phyloP scores from a whole-genome alignment of 2,797 vertebrate species.

The Tapirus indicus region DNA sequence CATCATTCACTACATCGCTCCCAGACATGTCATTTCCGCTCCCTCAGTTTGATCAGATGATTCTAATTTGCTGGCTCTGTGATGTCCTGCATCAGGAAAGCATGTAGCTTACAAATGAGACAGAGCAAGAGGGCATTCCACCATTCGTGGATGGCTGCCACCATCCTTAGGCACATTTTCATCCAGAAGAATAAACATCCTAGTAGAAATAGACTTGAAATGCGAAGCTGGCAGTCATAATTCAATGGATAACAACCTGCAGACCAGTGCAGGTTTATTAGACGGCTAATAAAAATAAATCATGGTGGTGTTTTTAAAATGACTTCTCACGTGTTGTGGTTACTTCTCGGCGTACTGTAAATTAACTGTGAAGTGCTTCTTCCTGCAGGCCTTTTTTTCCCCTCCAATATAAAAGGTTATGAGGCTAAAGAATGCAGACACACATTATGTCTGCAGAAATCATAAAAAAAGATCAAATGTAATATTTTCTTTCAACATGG shows the following conservation, averaged over 20 bases:
- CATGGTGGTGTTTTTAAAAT: slow-evolving; percentile 65
- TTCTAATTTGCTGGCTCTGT: not conserved
- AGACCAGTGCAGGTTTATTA: slow-evolving; percentile 77
- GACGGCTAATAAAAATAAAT: slow-evolving; percentile 83
- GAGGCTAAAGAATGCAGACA: slow-evolving; percentile 87
- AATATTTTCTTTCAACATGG: slow-evolving; percentile 88
- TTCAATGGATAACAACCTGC: slow-evolving; percentile 56
- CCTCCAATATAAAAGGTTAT: slow-evolving; percentile 81
- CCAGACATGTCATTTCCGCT: fast-evolving
- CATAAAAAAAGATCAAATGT: slow-evolving; percentile 89
- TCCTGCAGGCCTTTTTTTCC: slow-evolving; percentile 78
- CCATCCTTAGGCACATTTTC: not conserved
- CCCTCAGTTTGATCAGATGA: fast-evolving
- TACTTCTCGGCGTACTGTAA: slow-evolving; percentile 80
- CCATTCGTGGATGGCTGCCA: fast-evolving
- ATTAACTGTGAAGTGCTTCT: slow-evolving; percentile 81
- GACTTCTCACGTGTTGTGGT: slow-evolving; percentile 74
- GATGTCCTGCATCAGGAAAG: not conserved
- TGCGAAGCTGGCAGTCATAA: slow-evolving; percentile 36
- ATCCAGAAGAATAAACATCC: slow-evolving; percentile 40
- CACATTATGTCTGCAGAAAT: slow-evolving; percentile 87
- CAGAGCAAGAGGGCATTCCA: fast-evolving
- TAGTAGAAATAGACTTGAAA: slow-evolving; percentile 52
- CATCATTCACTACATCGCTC: fast-evolving
- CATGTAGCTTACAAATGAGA: fast-evolving